These are phyloP conservation scores for Callipepla squamata DNA, from an alignment of 2,113 vertebrate genomes.

Conservation along the genomic window DNA sequence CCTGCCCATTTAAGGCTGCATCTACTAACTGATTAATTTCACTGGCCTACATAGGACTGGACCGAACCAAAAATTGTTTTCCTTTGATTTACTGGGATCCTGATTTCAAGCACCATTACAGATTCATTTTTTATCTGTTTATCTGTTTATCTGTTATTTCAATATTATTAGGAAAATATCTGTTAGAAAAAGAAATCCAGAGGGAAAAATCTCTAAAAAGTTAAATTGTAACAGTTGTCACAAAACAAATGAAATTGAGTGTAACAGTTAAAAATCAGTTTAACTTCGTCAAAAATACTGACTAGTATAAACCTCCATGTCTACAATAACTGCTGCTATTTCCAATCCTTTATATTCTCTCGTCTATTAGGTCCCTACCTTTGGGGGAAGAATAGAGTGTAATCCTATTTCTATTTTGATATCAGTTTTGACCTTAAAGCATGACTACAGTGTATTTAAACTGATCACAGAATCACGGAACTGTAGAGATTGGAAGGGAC, in stretches of 20 bases:
- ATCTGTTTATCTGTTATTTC: not conserved
- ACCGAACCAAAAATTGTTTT: not conserved
- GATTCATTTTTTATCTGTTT: not conserved
- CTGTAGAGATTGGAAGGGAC: no score
- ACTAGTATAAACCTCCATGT: not conserved
- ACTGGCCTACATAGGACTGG: not conserved
- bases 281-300: not conserved
- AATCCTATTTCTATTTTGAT: slow-evolving; percentile 2
- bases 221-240: not conserved
- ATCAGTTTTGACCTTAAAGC: not conserved
- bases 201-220: not conserved
- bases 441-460: slow-evolving; percentile 20
- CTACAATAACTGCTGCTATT: not conserved
- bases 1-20: not conserved
- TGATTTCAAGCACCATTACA: not conserved
- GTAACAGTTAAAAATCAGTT: not conserved
- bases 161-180: not conserved
- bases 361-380: not conserved
- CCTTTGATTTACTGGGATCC: not conserved
- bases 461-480: not conserved
- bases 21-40: not conserved
- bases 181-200: accelerated
- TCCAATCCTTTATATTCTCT: not conserved
- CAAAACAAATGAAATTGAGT: not conserved
- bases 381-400: not conserved